Evolutionary conservation across 2,888 invertebrate genomes (phyloP), one percentile per base, ranked within the genome.

Genomic region (Agrypnus murinus): DNA sequence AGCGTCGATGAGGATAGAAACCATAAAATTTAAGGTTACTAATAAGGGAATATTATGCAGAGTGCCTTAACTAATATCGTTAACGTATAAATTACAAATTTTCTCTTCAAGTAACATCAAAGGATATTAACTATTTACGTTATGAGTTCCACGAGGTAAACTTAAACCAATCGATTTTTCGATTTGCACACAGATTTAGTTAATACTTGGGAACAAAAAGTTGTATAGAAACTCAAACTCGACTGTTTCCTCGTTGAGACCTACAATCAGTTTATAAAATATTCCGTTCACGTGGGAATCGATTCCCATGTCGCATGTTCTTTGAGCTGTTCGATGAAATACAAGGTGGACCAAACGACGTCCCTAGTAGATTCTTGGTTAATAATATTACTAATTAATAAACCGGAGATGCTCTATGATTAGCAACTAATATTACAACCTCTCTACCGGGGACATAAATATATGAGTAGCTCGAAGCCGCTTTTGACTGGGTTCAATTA

Each of bases 251-350:
- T 14, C 12, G 64, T 10, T 55, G 36, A 4, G 55, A 55, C 62
- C 53, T 50, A 43, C 60, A 68, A 68, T 68, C 62, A 68, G 43
- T 62, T 45, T 55, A 68, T 68, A 62, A 68, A 68, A 62, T 68
- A 68, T 68, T 68, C 68, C 17, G 62, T 45, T 55, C 68, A 53
- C 68, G 68, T 68, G 53, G 55, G 60, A 55, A 68, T 68, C 68
- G 55, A 68, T 68, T 45, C 53, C 50, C 40, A 60, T 43, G 15
- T 60, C 60, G 25, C 9, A 14, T 40, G 17, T 64, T 64, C 53
- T 25, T 25, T 40, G 43, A 62, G 46, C 34, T 15, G 34, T 12
- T 40, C 31, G 50, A 53, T 43, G 38, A 53, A 64, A 50, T 50
- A 64, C 48, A 64, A 40, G 53, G 43, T 53, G 36, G 55, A 25